Base-by-base conservation (phyloP, 2,113 vertebrate genomes). In the Genyomyrus donnyi region DNA sequence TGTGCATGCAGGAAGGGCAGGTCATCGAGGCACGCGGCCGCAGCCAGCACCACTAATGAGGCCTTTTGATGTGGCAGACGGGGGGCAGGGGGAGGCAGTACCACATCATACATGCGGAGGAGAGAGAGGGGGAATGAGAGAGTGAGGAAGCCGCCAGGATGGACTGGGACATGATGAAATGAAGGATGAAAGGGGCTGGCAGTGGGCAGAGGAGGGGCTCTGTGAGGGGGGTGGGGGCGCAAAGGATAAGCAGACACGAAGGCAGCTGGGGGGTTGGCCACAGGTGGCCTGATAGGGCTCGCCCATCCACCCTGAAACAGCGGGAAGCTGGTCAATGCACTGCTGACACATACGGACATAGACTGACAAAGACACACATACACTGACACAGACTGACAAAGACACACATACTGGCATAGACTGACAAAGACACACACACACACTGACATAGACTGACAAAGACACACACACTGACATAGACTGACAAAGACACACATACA, bases 1-100 rank as follows among this genome's bases (percentile, higher is more conserved):
- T 95, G 94, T 94, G 95, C 93, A 94, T 91, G 93, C 88, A 92
- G 93, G 92, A 80, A 89, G 77, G 93, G 92, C 95, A 94, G 94
- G 95, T 94, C 93, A 94, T 94, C 89, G 92, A 89, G 92, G 93
- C 92, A 92, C 90, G 90, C 93, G 91, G 92, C 89, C 91, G 92
- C 92, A 94, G 93, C 93, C 94, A 94, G 93, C 92, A 94, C 93
- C 93, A 80, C 89, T 95, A 95, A 95, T 95, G 94, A 95, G 95
- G 95, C 94, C 94, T 94, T 96, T 96, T 96, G 95, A 96, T 96
- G 95, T 96, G 94, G 94, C 94, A 94, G 95, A 95, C 95, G 94
- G 93, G 93, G 93, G 89, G 91, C 92, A 91, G 27, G 7, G 8
- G 27, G 27, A 13, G 89, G 83, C 31, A 9, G 19, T 48, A 19